phyloP scores from a whole-genome alignment of 2,797 vertebrate genomes.

The Eremophila alpestris region DNA sequence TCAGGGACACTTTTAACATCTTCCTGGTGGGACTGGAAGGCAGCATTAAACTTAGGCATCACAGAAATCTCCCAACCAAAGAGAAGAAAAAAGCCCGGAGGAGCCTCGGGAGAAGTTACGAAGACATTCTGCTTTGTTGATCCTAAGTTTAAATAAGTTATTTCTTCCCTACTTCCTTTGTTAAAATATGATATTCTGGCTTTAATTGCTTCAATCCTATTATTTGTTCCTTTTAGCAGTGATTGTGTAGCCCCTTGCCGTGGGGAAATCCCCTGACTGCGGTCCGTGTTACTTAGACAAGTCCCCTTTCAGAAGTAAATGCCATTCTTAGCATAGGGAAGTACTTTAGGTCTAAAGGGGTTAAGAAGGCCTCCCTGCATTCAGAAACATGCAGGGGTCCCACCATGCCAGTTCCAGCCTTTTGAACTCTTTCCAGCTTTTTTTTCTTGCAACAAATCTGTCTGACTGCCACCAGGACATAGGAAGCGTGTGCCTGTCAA shows the following conservation, averaged over 20 bases:
- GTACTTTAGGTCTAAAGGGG: conserved; percentile 82
- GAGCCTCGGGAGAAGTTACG: not conserved
- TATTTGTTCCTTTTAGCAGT: conserved; percentile 71
- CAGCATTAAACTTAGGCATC: not conserved
- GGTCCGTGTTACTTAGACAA: conserved; percentile 74
- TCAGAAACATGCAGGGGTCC: conserved; percentile 92
- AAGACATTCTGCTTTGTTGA: conserved; percentile 20
- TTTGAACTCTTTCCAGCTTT: conserved; percentile 85
- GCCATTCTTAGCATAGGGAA: conserved; percentile 79
- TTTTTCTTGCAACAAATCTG: conserved; percentile 84
- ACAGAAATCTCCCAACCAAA: conserved; percentile 24
- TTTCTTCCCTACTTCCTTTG: conserved; percentile 15
- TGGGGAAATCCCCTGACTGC: conserved; percentile 70
- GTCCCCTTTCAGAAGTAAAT: conserved; percentile 74
- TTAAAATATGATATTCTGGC: conserved; percentile 58
- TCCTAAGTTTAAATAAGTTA: conserved; percentile 33
- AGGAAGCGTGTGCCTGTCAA: conserved; percentile 82
- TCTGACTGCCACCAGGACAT: conserved; percentile 83
- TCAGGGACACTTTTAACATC: conserved; percentile 57
- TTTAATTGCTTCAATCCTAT: conserved; percentile 73
- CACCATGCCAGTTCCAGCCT: conserved; percentile 85
- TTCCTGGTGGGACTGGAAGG: conserved; percentile 36
- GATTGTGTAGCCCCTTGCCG: conserved; percentile 73
- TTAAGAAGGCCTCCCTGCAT: conserved; percentile 89
- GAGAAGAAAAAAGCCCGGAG: not conserved